Evolutionary conservation across 2,113 vertebrate genomes (phyloP).

Genomic region (Rhadina sibilatrix): DNA sequence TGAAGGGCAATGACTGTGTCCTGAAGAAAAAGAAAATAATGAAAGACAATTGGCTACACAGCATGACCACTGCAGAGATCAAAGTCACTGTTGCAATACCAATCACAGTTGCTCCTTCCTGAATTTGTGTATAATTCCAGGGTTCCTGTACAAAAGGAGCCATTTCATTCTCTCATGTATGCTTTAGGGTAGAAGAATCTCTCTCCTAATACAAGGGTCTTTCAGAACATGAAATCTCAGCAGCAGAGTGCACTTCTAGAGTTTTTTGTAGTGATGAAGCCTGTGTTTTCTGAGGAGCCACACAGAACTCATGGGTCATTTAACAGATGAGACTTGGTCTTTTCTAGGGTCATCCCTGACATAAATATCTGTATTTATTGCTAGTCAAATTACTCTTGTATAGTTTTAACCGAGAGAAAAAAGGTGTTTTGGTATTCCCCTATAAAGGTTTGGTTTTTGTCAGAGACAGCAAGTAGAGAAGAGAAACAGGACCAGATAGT

Average conservation of each 20-base stretch:
- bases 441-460: not conserved
- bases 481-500: not conserved
- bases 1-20: conserved; percentile 73
- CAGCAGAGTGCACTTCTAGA: not conserved
- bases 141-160: not conserved
- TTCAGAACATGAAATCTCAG: not conserved
- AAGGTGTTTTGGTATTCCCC: not conserved
- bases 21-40: conserved; percentile 18
- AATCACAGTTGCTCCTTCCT: not conserved
- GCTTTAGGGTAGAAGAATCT: not conserved
- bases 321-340: not conserved
- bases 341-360: not conserved
- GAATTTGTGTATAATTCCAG: not conserved
- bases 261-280: not conserved
- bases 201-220: not conserved
- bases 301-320: not conserved
- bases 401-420: rapidly evolving
- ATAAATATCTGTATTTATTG: not conserved
- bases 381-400: not conserved
- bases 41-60: not conserved
- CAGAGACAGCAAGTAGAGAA: not conserved
- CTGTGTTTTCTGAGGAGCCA: not conserved
- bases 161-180: not conserved
- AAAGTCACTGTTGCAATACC: not conserved
- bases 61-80: rapidly evolving